A percentile compares a stretch with the other conserved stretches of the same genome.
These are phyloP conservation scores for Siderastrea radians DNA, from an alignment of 92 coral and sea anemone genomes.

Conservation along the genomic window DNA sequence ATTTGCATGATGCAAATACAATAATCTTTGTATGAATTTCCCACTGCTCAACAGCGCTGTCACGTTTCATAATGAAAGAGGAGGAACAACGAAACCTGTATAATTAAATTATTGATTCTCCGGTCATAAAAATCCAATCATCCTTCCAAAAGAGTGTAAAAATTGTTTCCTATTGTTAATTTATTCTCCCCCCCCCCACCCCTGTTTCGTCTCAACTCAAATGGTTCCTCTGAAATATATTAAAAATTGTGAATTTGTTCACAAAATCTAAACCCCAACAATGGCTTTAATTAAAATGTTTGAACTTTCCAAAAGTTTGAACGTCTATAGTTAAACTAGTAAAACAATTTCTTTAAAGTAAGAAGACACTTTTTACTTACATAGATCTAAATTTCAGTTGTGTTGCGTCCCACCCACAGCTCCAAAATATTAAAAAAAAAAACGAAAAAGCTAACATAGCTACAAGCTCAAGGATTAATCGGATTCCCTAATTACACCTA, in stretches of 20 bases:
- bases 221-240: constrained; percentile 11
- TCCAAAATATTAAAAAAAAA: neutral
- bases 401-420: neutral
- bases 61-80: neutral
- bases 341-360: neutral
- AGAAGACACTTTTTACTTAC: neutral
- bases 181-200: neutral
- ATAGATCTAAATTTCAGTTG: neutral
- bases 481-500: neutral
- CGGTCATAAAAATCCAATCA: neutral
- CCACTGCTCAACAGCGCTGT: neutral
- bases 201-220: too few species aligned
- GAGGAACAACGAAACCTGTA: neutral
- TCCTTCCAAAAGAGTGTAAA: neutral
- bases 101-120: neutral
- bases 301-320: neutral
- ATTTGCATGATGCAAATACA: neutral
- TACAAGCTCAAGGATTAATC: neutral
- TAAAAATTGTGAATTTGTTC: neutral
- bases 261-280: neutral
- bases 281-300: neutral
- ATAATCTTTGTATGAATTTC: neutral
- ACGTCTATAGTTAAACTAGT: neutral
- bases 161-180: neutral
- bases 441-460: neutral